Evolutionary conservation across 2,888 invertebrate genomes (phyloP), one percentile per base, ranked within the genome.

Genomic region (Apamea epomidion): DNA sequence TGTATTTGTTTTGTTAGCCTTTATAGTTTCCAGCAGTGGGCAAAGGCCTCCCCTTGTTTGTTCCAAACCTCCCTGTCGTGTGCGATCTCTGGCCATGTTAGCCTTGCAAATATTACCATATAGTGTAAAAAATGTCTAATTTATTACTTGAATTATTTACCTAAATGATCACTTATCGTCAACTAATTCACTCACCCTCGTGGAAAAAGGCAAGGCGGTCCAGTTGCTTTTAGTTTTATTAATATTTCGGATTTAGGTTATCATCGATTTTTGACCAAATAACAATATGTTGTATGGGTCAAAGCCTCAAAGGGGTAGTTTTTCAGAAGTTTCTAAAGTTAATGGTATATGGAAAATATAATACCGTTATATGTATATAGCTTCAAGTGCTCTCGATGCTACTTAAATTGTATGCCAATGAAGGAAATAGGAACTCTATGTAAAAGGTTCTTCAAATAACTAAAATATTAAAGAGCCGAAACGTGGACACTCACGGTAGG

Each of bases 161-260:
- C 32, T 45, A 64, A 18, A 29, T 54, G 14, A 14, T 54, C 29
- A 45, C 16, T 67, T 48, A 29, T 48, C n/a, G 32, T 37, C 18
- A 21, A 7, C 14, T 29, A 45, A 71, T 29, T 67, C 7, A 37
- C 54, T 84, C 4, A n/a, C n/a, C 14, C 8, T 32, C 0, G 6
- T 32, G 8, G 14, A 37, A 32, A 45, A 65, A 65, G 37, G 25
- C 45, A 71, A 54, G 29, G 37, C 5, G n/a, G 58, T 60, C n/a
- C n/a, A 12, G 6, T 6, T 8, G 67, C 16, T 72, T 72, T 82
- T 72, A 80, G 45, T 65, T 45, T 45, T 60, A 84, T 58, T 62
- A 83, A 21, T 76, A 62, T 62, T 69, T 37, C 21, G 25, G 12
- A 71, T 68, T 85, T 45, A 62, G 60, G 65, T 85, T 51, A 4